These are phyloP conservation scores for Drosophila quadrilineata DNA, from an alignment of 1,140 invertebrate species.

Conservation along the genomic window DNA sequence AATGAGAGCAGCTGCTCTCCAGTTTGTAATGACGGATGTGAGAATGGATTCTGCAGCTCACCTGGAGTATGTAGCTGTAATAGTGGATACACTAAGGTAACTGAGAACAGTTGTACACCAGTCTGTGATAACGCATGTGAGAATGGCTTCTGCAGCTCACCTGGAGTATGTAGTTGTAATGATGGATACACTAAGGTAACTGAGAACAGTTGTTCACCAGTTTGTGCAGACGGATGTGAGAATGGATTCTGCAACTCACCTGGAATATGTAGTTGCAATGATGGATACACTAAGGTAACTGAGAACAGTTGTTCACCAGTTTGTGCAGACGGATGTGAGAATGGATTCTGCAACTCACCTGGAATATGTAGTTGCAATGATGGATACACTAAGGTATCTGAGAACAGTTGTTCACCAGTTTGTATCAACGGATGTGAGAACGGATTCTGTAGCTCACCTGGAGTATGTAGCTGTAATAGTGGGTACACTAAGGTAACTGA, in stretches of 20 bases:
- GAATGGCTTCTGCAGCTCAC: conserved; percentile 24
- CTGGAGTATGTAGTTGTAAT: not conserved
- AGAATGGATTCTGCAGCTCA: no score
- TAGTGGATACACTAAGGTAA: not conserved
- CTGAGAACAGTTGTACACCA: conserved; percentile 8
- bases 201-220: not conserved
- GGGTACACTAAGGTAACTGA: conserved; percentile 4
- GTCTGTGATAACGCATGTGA: conserved; percentile 8
- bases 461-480: conserved; percentile 21
- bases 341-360: conserved; percentile 27
- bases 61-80: no score
- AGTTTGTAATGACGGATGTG: no score
- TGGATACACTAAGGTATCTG: not conserved
- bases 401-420: conserved; percentile 6
- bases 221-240: conserved; percentile 10
- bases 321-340: conserved; percentile 14
- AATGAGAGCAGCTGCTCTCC: no score
- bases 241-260: conserved; percentile 31
- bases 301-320: conserved; percentile 13
- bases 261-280: conserved; percentile 6
- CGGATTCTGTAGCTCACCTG: conserved; percentile 27
- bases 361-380: conserved; percentile 13
- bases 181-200: not conserved
- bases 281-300: not conserved
- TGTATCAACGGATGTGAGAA: conserved; percentile 31